Percentiles rank a stretch among this genome's conserved stretches.
Evolutionary conservation across 1,140 invertebrate genomes (phyloP).

Genomic region (Asbolus verrucosus): DNA sequence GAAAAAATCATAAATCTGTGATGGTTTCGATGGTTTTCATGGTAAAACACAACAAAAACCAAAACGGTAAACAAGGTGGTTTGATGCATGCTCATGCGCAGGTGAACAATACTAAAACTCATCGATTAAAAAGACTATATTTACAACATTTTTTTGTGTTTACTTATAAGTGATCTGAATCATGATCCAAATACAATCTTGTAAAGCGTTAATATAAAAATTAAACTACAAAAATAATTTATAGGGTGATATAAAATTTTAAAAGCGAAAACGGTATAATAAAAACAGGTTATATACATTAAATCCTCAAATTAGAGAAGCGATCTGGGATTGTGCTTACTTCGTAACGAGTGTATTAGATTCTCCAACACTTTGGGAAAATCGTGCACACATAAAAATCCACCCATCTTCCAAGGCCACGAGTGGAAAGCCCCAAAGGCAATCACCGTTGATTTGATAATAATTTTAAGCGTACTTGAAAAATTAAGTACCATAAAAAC

Average conservation of each 20-base stretch:
- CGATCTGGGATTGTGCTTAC: background rate
- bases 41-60: conserved; percentile 43
- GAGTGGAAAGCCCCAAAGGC: too few species aligned
- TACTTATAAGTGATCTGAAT: background rate
- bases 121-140: conserved; percentile 9
- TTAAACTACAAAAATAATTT: conserved; percentile 34
- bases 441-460: too few species aligned
- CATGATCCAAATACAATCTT: background rate
- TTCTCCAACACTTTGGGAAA: too few species aligned
- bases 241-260: conserved; percentile 15
- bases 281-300: conserved; percentile 29
- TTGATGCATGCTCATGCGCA: conserved; percentile 45
- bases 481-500: too few species aligned
- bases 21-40: conserved; percentile 23
- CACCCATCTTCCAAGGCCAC: too few species aligned
- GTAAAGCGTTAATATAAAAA: conserved; percentile 14
- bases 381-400: too few species aligned
- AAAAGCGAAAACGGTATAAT: background rate
- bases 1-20: conserved; percentile 53
- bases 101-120: conserved; percentile 11
- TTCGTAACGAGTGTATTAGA: conserved; percentile 13
- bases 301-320: background rate
- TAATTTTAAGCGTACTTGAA: too few species aligned
- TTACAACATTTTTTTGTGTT: too few species aligned
- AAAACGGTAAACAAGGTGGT: conserved; percentile 20